These are phyloP conservation scores for Mastacembelus armatus DNA, from an alignment of 2,797 vertebrate species.

Conservation along the genomic window DNA sequence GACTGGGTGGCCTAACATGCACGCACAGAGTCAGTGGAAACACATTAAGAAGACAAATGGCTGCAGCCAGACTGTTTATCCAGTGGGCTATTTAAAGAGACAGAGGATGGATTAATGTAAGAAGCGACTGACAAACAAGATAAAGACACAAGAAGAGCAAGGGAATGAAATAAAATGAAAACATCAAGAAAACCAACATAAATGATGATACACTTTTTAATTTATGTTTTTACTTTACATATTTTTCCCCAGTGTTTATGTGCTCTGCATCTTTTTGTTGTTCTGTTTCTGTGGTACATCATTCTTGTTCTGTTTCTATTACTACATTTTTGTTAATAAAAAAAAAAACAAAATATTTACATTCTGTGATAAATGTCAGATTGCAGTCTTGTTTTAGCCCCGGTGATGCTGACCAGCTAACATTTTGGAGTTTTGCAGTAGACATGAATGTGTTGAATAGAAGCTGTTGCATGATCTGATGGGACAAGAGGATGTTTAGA, in stretches of 20 bases:
- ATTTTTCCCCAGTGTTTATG: too few species aligned
- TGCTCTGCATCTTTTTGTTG: too few species aligned
- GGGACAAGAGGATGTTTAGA: slow-evolving; percentile 7
- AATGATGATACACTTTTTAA: too few species aligned
- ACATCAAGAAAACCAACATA: too few species aligned
- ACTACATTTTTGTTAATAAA: too few species aligned
- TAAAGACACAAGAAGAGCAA: neutral
- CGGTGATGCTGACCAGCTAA: neutral
- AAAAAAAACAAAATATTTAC: neutral
- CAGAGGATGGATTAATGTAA: slow-evolving; percentile 6
- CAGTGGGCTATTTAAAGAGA: slow-evolving; percentile 57
- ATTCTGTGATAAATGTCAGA: neutral
- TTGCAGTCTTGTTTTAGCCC: neutral
- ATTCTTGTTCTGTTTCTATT: too few species aligned
- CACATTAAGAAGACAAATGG: slow-evolving; percentile 57
- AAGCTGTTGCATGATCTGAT: neutral
- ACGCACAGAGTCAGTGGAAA: slow-evolving; percentile 34
- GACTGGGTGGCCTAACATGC: slow-evolving; percentile 21
- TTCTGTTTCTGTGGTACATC: too few species aligned
- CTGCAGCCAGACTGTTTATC: slow-evolving; percentile 49
- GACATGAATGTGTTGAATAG: neutral
- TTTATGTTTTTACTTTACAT: neutral
- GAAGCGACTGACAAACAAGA: neutral
- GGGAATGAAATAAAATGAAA: neutral
- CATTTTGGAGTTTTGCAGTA: neutral